These are phyloP conservation scores for Sepioteuthis lessoniana DNA, from an alignment of 2,888 invertebrate genomes.

Conservation along the genomic window DNA sequence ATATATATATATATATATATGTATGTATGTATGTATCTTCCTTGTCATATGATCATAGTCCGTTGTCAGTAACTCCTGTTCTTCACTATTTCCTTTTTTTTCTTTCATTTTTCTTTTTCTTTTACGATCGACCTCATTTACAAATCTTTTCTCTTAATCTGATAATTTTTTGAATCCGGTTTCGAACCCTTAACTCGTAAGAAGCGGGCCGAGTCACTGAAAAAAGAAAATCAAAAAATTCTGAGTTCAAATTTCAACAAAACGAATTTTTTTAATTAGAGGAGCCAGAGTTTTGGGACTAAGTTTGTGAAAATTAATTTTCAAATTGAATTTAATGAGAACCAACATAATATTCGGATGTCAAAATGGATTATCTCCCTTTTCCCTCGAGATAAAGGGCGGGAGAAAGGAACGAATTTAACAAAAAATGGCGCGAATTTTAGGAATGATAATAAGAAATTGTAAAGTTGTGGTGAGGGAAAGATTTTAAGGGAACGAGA, in stretches of 20 bases:
- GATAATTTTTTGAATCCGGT: too few relatives aligned
- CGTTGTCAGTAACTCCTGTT: too few relatives aligned
- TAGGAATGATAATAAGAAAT: neutral
- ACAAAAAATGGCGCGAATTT: neutral
- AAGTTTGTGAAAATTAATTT: slow-evolving; percentile 16
- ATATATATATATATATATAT: too few relatives aligned
- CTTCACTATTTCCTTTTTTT: too few relatives aligned
- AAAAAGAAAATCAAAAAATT: too few relatives aligned
- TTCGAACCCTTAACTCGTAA: too few relatives aligned
- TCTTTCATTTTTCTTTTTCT: too few relatives aligned
- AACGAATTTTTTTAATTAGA: neutral
- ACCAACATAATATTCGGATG: neutral
- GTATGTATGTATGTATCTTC: too few relatives aligned
- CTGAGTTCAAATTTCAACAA: neutral
- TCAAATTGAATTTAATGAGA: neutral
- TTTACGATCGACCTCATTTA: too few relatives aligned
- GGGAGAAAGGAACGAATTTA: neutral
- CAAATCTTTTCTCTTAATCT: too few relatives aligned
- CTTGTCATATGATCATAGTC: too few relatives aligned
- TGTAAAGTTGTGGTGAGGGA: neutral
- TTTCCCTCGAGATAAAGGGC: neutral
- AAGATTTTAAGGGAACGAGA: neutral
- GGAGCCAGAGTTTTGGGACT: neutral
- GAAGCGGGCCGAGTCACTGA: too few relatives aligned
- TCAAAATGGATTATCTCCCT: neutral